Evolutionary conservation across 2,888 invertebrate species (phyloP).

Genomic region (Philhelius pedissequus): DNA sequence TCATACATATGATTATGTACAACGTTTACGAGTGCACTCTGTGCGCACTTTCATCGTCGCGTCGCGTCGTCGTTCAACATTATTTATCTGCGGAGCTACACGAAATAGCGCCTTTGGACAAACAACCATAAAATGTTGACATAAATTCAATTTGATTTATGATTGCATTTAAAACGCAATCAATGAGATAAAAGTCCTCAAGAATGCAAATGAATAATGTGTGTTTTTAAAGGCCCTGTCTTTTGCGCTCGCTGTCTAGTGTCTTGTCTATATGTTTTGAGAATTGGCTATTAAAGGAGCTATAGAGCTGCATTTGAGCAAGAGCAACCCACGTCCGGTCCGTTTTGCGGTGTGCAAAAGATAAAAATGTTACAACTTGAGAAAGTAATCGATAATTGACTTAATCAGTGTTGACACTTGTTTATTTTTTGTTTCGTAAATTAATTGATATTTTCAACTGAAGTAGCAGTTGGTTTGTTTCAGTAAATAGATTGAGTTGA

Average conservation of each 20-base stretch:
- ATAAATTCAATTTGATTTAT: constrained; percentile 75
- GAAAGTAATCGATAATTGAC: constrained; percentile 47
- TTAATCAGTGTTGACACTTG: neutral
- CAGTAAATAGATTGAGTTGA: too few relatives aligned
- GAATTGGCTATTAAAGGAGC: constrained; percentile 15
- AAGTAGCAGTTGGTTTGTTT: neutral
- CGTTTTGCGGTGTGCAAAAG: constrained; percentile 23
- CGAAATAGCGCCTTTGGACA: constrained; percentile 74
- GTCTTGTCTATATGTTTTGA: neutral
- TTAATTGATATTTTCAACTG: neutral
- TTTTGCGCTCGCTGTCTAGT: too few relatives aligned
- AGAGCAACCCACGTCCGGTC: constrained; percentile 32
- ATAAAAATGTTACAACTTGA: constrained; percentile 56
- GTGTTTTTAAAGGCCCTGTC: constrained; percentile 20
- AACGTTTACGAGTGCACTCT: neutral
- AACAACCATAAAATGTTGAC: constrained; percentile 74
- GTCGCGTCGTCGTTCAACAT: constrained; percentile 42
- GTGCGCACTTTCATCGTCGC: neutral
- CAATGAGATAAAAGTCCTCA: constrained; percentile 70
- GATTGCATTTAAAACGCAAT: constrained; percentile 75
- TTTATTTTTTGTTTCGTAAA: neutral
- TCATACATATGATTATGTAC: too few relatives aligned
- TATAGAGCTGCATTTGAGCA: constrained; percentile 9
- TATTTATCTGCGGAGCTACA: constrained; percentile 72
- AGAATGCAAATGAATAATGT: constrained; percentile 64